Conservation (phyloP, 1,140 invertebrate genomes). For the Asbolus verrucosus region DNA sequence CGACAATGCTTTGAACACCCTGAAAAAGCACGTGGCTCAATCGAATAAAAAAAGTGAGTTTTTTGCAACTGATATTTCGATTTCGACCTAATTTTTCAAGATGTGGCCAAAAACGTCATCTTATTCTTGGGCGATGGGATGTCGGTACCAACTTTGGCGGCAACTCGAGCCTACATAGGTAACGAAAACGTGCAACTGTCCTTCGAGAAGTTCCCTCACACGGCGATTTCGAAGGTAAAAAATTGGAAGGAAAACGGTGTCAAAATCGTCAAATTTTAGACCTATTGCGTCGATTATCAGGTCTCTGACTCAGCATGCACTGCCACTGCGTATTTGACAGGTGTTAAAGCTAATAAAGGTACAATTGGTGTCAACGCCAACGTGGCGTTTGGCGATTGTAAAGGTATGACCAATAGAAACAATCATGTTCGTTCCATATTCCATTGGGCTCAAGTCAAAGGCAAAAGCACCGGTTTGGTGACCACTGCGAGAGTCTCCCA, state of each 20-base stretch:
- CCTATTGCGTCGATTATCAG: conserved; percentile 85
- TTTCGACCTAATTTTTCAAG: too few relatives aligned
- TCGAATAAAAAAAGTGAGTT: too few relatives aligned
- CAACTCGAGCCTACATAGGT: conserved; percentile 76
- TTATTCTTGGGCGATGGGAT: conserved; percentile 86
- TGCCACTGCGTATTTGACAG: conserved; percentile 84
- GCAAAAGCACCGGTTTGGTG: conserved; percentile 81
- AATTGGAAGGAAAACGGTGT: background rate
- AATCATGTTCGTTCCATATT: conserved; percentile 76
- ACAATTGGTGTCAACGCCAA: conserved; percentile 80
- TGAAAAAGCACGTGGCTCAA: too few relatives aligned
- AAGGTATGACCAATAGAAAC: conserved; percentile 67
- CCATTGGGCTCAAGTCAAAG: conserved; percentile 78
- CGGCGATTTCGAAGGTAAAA: conserved; percentile 78
- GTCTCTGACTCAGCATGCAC: conserved; percentile 77
- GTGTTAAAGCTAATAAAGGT: conserved; percentile 84
- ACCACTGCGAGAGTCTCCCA: conserved; percentile 85
- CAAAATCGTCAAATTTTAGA: conserved; percentile 71
- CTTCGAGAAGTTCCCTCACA: conserved; percentile 83
- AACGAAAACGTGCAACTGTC: conserved; percentile 77
- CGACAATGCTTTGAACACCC: too few relatives aligned
- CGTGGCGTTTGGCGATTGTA: conserved; percentile 71
- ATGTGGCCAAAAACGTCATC: conserved; percentile 78
- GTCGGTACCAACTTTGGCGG: conserved; percentile 80
- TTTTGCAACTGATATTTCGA: too few relatives aligned